Percentiles rank a stretch among this genome's conserved stretches.
phyloP scores from a whole-genome alignment of 1,140 invertebrate genomes.

The Drosophila ironensis region DNA sequence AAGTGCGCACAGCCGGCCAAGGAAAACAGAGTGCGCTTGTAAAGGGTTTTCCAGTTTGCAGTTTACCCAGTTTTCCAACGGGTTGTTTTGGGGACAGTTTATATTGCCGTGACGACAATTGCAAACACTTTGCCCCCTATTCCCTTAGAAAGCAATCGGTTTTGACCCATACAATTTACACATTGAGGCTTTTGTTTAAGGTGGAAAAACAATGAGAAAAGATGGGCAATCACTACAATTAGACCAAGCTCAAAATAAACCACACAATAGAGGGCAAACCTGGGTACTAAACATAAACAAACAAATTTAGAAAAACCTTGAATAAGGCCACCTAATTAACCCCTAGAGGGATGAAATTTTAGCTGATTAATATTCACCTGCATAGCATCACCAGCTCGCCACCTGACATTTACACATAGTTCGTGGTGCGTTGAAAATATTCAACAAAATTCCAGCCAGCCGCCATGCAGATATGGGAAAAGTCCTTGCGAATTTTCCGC shows the following conservation, averaged over 20 bases:
- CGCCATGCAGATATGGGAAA: conserved; percentile 8
- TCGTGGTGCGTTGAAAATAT: conserved; percentile 27
- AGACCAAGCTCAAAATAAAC: too few relatives aligned
- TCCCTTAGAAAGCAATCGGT: neutral
- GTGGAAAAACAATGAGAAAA: neutral
- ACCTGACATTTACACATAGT: neutral
- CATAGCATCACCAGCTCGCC: neutral
- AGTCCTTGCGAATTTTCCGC: conserved; percentile 1
- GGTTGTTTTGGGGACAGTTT: conserved; percentile 51
- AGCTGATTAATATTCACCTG: neutral
- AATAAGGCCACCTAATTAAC: too few relatives aligned
- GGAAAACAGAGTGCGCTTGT: too few relatives aligned
- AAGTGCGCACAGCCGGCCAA: too few relatives aligned
- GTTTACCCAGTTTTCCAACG: too few relatives aligned
- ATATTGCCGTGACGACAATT: conserved; percentile 43
- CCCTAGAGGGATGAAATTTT: too few relatives aligned
- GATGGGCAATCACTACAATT: too few relatives aligned
- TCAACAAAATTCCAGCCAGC: conserved; percentile 26
- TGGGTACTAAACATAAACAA: too few relatives aligned
- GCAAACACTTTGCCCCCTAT: conserved; percentile 20
- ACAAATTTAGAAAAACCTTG: too few relatives aligned
- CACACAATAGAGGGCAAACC: too few relatives aligned
- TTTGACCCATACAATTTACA: conserved; percentile 4
- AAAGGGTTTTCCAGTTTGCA: too few relatives aligned
- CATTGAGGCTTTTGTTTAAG: neutral